These are phyloP conservation scores for Eupeodes luniger DNA, from an alignment of 2,888 invertebrate species.

Conservation along the genomic window DNA sequence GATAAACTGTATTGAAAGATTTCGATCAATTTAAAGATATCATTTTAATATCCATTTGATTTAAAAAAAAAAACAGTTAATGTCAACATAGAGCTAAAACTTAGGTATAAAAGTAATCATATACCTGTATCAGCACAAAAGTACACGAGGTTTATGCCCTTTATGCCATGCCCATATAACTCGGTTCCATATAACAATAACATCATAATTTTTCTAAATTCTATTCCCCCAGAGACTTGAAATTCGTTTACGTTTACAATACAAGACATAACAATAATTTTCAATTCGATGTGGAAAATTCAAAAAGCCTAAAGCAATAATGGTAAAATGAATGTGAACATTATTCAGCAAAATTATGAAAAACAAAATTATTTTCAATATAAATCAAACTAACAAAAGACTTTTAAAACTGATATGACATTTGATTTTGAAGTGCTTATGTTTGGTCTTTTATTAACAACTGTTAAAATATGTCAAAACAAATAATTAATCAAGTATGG, in stretches of 20 bases:
- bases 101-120: too few relatives aligned
- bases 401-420: not conserved
- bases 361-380: not conserved
- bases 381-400: not conserved
- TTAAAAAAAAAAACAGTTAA: too few relatives aligned
- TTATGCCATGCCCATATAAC: too few relatives aligned
- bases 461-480: not conserved
- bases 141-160: too few relatives aligned
- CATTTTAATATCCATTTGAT: too few relatives aligned
- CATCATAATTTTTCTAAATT: not conserved
- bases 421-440: conserved; percentile 9
- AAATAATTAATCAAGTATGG: conserved; percentile 6
- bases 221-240: not conserved
- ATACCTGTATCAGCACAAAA: too few relatives aligned
- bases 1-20: too few relatives aligned
- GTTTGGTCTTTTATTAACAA: not conserved
- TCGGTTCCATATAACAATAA: not conserved
- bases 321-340: not conserved
- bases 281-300: conserved; percentile 3
- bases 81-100: too few relatives aligned
- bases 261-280: conserved; percentile 5
- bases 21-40: too few relatives aligned
- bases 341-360: not conserved
- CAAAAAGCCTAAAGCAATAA: not conserved
- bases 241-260: too few relatives aligned